Evolutionary conservation across 2,113 vertebrate genomes (phyloP), one percentile per base, ranked within the genome.

Genomic region (Varanus salvator): DNA sequence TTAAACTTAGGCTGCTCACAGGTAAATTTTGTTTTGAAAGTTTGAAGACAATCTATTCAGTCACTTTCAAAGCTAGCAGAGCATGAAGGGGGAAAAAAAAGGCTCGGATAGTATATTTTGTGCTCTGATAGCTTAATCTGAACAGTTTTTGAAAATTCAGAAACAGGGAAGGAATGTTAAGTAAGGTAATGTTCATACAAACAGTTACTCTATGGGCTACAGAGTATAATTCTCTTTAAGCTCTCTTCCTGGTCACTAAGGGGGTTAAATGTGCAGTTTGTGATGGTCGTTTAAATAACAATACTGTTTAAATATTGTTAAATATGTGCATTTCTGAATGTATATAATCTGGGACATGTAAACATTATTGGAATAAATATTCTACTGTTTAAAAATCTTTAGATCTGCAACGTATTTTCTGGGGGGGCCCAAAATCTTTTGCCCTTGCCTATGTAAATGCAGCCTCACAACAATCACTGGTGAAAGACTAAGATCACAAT

Each of bases 1-100:
- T n/a, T 44, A 44, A 2, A 68, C 88, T 78, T 7, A 81, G 4
- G 3, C 60, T 87, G 21, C 25, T 90, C 48, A 34, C 8, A 84
- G 21, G 52, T 82, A 91, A 92, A 77, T 71, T 25, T 77, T 72
- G 6, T 4, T 69, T 89, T 38, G 23, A 3, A 87, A 89, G 8
- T 82, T 66, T 87, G 38, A n/a, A 90, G 21, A 91, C 89, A 93
- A 89, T 75, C 17, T n/a, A 31, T 44, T 93, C 80, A 50, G 85
- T 57, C 74, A 71, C 74, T 72, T 71, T 29, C 27, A 15, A 19
- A 94, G 44, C 54, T 80, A 87, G 19, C 66, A 85, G 88, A 88
- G 57, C 48, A 85, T 1, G 6, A n/a, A 91, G 31, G 8, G 15
- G 4, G 48, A 4, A 1, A 23, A 5, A 64, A 38, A 64, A 4